Base-by-base conservation (phyloP, 2,113 vertebrate species). In the Corythornis cristatus region DNA sequence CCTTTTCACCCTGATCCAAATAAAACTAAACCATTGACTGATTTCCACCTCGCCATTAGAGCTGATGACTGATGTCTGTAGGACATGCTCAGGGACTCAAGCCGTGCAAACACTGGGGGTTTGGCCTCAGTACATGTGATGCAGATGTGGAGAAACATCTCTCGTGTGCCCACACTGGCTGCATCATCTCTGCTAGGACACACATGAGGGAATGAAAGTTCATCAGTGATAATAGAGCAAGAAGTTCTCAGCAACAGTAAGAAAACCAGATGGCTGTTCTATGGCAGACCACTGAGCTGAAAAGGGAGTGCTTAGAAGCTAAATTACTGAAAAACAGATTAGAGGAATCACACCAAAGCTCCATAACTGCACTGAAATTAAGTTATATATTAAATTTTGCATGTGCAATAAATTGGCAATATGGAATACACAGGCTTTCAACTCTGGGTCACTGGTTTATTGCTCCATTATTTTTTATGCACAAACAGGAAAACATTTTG, bases 401-500 rank as follows among this genome's bases (percentile, higher is more conserved):
- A 80, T 61, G 45, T 75, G 43, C 65, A 81, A 83, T 82, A 91
- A 91, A 93, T 28, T 71, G 48, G 20, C 61, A 67, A 67, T 80
- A 68, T 17, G 37, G 48, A 81, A 93, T 15, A 45, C 60, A 92
- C 42, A 85, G n/a, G 31, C 82, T 83, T 89, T 90, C 92, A 95
- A 88, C 86, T 94, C 43, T 74, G 61, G 87, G 90, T 96, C 80
- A 77, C 40, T 50, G 48, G 29, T 57, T 95, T 96, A 83, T 60
- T 75, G 60, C 48, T 88, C 60, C 56, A 80, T 88, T 95, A 81
- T 90, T 81, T 91, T 83, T 94, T 88, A 81, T 68, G 53, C 35
- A 86, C 40, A 75, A 91, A 91, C 64, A 94, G 72, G 74, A 94
- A 95, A 94, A 91, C 43, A 85, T 80, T 83, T 74, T 67, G 45